Evolutionary conservation across 2,888 invertebrate genomes (phyloP).

Genomic region (Dryobota labecula): DNA sequence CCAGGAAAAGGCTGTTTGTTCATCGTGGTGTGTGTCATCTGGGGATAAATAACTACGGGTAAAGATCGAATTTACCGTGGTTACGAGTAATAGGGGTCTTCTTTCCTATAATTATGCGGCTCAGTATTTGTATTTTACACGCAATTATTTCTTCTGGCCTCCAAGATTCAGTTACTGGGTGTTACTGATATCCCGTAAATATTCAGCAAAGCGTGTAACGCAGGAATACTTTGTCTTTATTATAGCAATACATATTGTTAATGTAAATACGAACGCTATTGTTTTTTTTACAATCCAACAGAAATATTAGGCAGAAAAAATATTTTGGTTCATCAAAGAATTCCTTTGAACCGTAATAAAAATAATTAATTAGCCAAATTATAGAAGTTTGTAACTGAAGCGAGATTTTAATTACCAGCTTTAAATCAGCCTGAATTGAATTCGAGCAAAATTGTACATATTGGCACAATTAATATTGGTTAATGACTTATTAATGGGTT

Average conservation of each 20-base stretch:
- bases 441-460: constrained; percentile 3
- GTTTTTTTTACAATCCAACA: neutral
- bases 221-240: neutral
- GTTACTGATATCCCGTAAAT: neutral
- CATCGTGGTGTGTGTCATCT: too few species aligned
- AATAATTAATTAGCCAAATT: constrained; percentile 48
- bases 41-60: too few species aligned
- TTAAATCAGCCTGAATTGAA: constrained; percentile 25
- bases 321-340: constrained; percentile 5
- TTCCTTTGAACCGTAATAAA: constrained; percentile 39
- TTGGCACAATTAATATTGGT: constrained; percentile 24
- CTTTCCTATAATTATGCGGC: neutral
- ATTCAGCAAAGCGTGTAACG: neutral
- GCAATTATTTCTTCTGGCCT: neutral
- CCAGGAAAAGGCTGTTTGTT: too few species aligned
- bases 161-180: neutral
- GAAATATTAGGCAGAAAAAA: constrained; percentile 8
- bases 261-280: neutral
- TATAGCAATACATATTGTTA: neutral
- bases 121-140: neutral
- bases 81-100: too few species aligned
- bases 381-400: constrained; percentile 32
- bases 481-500: constrained; percentile 14
- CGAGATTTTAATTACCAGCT: constrained; percentile 48
- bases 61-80: too few species aligned